These are phyloP conservation scores for Mesitornis unicolor DNA, from an alignment of 2,113 vertebrate genomes.

Conservation along the genomic window DNA sequence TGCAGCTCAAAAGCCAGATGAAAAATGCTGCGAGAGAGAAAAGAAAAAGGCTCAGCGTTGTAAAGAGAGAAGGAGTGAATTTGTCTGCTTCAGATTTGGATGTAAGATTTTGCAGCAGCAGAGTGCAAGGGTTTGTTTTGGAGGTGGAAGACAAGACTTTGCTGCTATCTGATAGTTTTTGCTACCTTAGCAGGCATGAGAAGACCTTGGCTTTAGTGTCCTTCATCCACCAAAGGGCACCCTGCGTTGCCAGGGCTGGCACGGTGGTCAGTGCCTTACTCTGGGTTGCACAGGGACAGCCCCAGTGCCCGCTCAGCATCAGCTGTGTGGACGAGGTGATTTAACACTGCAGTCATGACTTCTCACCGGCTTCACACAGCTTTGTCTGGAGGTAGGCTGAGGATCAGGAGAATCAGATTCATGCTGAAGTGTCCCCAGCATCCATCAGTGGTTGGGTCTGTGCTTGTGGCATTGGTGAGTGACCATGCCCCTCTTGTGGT, in stretches of 20 bases:
- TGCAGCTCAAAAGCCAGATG: neutral
- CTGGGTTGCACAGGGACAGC: neutral
- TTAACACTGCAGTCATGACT: neutral
- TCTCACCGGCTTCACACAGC: fast-evolving
- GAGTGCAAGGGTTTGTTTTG: neutral
- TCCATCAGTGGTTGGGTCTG: neutral
- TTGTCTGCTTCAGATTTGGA: neutral
- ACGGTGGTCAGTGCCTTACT: fast-evolving
- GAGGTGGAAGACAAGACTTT: neutral
- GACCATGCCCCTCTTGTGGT: neutral
- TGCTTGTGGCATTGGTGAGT: neutral
- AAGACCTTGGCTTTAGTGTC: neutral
- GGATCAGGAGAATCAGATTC: neutral
- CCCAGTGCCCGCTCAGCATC: neutral
- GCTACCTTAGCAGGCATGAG: neutral
- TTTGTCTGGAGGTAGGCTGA: neutral
- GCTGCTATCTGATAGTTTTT: neutral
- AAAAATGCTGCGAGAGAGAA: neutral
- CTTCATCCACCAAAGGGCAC: no score
- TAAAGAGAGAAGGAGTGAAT: neutral
- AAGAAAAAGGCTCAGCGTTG: neutral
- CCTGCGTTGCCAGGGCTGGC: no score
- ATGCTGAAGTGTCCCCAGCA: neutral
- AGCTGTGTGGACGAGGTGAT: fast-evolving
- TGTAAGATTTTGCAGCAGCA: neutral